phyloP scores from a whole-genome alignment of 2,797 vertebrate species.

The Antrozous pallidus region DNA sequence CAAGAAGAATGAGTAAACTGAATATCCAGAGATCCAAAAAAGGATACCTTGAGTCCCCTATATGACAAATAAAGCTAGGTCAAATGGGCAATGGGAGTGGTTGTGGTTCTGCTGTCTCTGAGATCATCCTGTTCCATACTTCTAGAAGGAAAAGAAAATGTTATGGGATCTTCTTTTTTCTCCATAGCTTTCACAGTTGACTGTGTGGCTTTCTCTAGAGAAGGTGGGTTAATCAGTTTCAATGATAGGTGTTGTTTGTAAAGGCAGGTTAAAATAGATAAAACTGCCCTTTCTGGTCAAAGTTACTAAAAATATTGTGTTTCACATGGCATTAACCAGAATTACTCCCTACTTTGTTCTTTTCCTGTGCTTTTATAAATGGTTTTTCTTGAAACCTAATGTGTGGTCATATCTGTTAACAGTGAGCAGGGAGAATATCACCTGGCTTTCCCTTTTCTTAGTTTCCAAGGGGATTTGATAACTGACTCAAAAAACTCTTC shows the following conservation, averaged over 20 bases:
- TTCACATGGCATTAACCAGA: conserved; percentile 43
- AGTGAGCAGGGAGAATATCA: not conserved
- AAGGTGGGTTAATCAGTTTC: conserved; percentile 46
- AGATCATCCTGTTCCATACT: not conserved
- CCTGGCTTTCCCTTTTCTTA: not conserved
- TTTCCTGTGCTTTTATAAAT: conserved; percentile 17
- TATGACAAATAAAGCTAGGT: not conserved
- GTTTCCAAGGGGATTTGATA: not conserved
- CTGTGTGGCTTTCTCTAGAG: conserved; percentile 19
- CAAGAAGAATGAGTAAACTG: conserved; percentile 17
- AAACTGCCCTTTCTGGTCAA: conserved; percentile 40
- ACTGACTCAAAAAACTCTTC: not conserved
- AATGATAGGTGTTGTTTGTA: not conserved
- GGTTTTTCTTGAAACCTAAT: conserved; percentile 1
- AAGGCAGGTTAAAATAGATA: conserved; percentile 11
- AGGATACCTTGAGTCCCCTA: not conserved
- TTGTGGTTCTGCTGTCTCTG: not conserved
- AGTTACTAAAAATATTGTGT: conserved; percentile 16
- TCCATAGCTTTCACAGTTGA: conserved; percentile 35
- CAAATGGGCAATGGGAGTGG: not conserved
- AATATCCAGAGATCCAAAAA: not conserved
- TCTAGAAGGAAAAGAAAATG: conserved; percentile 25
- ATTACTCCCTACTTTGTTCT: not conserved
- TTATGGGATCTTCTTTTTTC: not conserved
- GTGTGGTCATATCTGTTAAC: not conserved